A percentile compares a stretch with the other conserved stretches of the same genome.
Evolutionary conservation across 2,797 vertebrate species (phyloP).

Genomic region (Sparus aurata): DNA sequence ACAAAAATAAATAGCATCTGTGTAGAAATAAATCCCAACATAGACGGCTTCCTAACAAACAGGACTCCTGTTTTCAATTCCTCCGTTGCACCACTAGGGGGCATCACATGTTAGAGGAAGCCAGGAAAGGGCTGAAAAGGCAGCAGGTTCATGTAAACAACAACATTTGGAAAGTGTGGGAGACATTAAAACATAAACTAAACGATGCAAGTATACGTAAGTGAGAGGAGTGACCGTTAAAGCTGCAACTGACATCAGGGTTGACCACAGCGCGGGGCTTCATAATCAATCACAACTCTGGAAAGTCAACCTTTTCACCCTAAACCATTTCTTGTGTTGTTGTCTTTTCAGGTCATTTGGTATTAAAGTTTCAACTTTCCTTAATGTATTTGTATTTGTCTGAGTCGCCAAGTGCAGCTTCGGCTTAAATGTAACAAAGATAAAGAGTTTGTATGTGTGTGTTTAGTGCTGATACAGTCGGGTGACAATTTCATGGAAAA

Average conservation of each 20-base stretch:
- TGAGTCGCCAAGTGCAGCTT: not conserved
- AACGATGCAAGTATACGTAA: not conserved
- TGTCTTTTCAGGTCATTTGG: not conserved
- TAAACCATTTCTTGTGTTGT: not conserved
- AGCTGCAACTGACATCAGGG: not conserved
- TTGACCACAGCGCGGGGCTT: no score
- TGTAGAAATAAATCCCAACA: constrained; percentile 5
- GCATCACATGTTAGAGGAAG: constrained; percentile 23
- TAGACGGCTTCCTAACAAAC: constrained; percentile 3
- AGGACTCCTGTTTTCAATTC: not conserved
- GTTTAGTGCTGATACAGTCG: not conserved
- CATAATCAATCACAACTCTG: no score
- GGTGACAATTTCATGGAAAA: no score
- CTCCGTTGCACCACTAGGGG: constrained; percentile 48
- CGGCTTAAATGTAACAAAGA: not conserved
- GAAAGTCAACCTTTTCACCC: not conserved
- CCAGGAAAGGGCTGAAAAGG: constrained; percentile 34
- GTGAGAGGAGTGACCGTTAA: not conserved
- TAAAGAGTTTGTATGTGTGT: not conserved
- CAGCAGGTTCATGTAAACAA: constrained; percentile 70
- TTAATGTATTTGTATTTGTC: not conserved
- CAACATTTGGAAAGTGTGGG: constrained; percentile 2
- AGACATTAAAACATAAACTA: constrained; percentile 4
- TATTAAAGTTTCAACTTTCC: not conserved
- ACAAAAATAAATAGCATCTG: constrained; percentile 20